Conservation (phyloP, 2,888 invertebrate species). For the Coelinius sp. region DNA sequence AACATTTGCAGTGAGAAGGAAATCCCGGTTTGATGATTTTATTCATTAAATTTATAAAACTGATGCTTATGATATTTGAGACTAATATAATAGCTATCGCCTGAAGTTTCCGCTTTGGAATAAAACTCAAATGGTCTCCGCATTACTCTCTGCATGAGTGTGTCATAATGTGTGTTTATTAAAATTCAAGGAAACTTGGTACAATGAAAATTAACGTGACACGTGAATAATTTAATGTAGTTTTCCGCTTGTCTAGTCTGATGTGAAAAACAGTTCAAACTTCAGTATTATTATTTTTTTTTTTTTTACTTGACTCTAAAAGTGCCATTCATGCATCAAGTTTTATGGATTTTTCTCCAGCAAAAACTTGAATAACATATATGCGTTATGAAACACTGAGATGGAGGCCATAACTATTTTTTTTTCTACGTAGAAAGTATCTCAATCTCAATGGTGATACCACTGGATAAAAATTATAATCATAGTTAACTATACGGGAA, state of each 20-base stretch:
- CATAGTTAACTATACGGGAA: no score
- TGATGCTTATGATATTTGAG: constrained; percentile 4
- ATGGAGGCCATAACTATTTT: constrained; percentile 8
- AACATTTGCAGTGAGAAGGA: not conserved
- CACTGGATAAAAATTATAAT: no score
- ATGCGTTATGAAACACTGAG: constrained; percentile 2
- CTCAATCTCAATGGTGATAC: constrained; percentile 16
- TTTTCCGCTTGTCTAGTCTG: not conserved
- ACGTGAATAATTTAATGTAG: constrained; percentile 15
- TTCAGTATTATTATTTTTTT: not conserved
- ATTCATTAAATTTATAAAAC: not conserved
- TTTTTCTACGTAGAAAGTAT: constrained; percentile 4
- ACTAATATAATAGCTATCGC: constrained; percentile 1
- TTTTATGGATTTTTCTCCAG: not conserved
- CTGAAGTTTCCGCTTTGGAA: constrained; percentile 5
- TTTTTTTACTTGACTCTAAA: not conserved
- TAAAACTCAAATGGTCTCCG: constrained; percentile 8
- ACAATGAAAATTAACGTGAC: constrained; percentile 11
- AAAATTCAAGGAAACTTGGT: constrained; percentile 26
- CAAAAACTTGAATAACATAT: not conserved
- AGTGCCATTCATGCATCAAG: not conserved
- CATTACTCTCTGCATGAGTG: not conserved
- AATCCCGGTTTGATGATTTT: not conserved
- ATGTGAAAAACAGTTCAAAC: not conserved
- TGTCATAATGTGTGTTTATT: constrained; percentile 10